phyloP scores from a whole-genome alignment of 2,888 invertebrate genomes.

The Callosobruchus maculatus region DNA sequence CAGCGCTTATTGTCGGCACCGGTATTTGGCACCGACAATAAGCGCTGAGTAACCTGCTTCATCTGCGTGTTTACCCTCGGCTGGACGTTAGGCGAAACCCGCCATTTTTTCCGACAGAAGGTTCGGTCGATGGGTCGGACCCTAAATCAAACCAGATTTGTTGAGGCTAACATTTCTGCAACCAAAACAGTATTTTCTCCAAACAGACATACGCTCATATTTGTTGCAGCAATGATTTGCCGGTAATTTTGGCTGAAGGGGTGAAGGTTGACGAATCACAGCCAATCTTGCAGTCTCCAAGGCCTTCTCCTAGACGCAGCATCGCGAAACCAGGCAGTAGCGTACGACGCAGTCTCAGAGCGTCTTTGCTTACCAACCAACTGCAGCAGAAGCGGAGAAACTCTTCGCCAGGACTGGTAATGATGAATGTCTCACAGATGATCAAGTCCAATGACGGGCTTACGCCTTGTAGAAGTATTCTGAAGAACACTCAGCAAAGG shows the following conservation, averaged over 20 bases:
- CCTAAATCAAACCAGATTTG: too few species aligned
- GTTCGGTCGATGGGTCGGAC: too few species aligned
- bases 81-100: too few species aligned
- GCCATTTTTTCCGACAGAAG: too few species aligned
- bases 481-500: conserved; percentile 26
- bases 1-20: too few species aligned
- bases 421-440: conserved; percentile 33
- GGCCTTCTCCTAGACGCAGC: neutral
- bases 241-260: neutral
- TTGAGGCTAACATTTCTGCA: too few species aligned
- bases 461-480: conserved; percentile 34
- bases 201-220: too few species aligned
- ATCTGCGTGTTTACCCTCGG: too few species aligned
- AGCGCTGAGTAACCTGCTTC: too few species aligned
- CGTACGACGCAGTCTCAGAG: conserved; percentile 16
- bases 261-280: neutral
- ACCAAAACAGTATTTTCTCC: too few species aligned
- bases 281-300: neutral
- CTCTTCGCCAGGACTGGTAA: conserved; percentile 34
- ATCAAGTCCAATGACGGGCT: conserved; percentile 28
- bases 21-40: too few species aligned
- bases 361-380: conserved; percentile 11
- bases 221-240: neutral
- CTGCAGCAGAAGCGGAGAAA: conserved; percentile 10
- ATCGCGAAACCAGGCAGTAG: neutral